Evolutionary conservation across 2,113 vertebrate genomes (phyloP).

Genomic region (Hippoglossus stenolepis): DNA sequence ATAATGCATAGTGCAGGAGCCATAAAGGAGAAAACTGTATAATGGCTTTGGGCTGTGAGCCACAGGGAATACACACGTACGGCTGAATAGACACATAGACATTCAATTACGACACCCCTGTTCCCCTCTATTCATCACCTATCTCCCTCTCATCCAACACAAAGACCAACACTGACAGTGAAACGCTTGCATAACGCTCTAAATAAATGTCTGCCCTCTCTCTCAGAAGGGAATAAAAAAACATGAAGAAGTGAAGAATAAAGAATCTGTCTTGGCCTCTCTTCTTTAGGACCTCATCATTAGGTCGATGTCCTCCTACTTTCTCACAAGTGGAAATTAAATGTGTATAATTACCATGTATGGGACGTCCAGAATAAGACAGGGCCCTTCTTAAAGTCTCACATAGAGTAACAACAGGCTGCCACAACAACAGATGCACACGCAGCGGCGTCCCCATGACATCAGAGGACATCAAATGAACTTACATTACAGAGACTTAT

Average conservation of each 20-base stretch:
- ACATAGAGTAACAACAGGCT: conserved; percentile 69
- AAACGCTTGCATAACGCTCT: conserved; percentile 39
- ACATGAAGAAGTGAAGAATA: conserved; percentile 26
- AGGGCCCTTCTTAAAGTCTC: conserved; percentile 55
- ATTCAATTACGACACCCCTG: conserved; percentile 30
- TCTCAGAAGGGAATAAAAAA: conserved; percentile 21
- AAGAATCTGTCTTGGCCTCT: conserved; percentile 30
- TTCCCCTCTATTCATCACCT: conserved; percentile 27
- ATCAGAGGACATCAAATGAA: too few relatives aligned
- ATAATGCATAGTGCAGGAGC: conserved; percentile 49
- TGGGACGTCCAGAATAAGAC: conserved; percentile 55
- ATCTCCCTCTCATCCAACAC: conserved; percentile 18
- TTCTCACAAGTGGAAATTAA: conserved; percentile 53
- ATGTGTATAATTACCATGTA: conserved; percentile 65
- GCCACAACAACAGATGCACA: conserved; percentile 43
- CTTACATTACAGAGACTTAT: too few relatives aligned
- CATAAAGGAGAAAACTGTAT: conserved; percentile 7
- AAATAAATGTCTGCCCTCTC: conserved; percentile 28
- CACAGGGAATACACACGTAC: conserved; percentile 31
- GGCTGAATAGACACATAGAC: conserved; percentile 36
- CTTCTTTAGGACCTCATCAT: conserved; percentile 21
- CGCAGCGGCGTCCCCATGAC: background rate
- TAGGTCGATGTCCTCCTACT: conserved; percentile 40
- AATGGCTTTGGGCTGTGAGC: conserved; percentile 24
- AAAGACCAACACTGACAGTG: conserved; percentile 33